Evolutionary conservation across 1,140 invertebrate genomes (phyloP).

Genomic region (Penaeus japonicus): DNA sequence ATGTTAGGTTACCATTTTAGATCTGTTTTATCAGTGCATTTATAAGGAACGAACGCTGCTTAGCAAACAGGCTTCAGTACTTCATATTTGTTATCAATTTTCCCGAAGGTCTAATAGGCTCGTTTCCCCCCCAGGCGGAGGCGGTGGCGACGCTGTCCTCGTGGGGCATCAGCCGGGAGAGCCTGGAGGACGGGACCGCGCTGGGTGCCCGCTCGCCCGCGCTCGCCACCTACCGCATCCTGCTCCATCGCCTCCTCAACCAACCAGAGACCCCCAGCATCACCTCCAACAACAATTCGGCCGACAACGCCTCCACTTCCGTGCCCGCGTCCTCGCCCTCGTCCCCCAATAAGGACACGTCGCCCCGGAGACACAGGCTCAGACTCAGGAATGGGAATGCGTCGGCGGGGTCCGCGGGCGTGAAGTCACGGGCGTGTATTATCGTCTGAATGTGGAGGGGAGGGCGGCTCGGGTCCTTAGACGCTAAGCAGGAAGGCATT

Average conservation of each 20-base stretch:
- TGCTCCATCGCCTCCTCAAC: conserved; percentile 67
- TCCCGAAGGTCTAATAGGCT: no score
- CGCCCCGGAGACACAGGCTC: not conserved
- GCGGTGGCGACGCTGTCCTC: not conserved
- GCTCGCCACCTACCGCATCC: conserved; percentile 71
- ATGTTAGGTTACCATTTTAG: no score
- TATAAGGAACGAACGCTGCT: not conserved
- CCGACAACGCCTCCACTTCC: not conserved
- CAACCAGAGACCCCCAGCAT: not conserved
- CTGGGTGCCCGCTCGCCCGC: conserved; percentile 67
- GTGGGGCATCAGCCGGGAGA: conserved; percentile 21
- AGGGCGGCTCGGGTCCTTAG: not conserved
- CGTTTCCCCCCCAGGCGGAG: not conserved
- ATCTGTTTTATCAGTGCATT: no score
- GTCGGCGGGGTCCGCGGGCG: not conserved
- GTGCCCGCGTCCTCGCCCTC: conserved; percentile 10
- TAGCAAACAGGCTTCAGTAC: not conserved
- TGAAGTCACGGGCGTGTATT: conserved; percentile 19
- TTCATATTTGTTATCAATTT: no score
- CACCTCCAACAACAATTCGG: not conserved
- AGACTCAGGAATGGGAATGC: conserved; percentile 19
- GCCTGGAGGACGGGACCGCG: not conserved
- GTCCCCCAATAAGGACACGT: not conserved
- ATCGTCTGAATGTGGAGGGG: not conserved
- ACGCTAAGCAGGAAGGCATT: no score